Evolutionary conservation across 53 echinoderm and acorn worm genomes (phyloP), one percentile per base, ranked within the genome.

Genomic region (Mesocentrotus franciscanus): DNA sequence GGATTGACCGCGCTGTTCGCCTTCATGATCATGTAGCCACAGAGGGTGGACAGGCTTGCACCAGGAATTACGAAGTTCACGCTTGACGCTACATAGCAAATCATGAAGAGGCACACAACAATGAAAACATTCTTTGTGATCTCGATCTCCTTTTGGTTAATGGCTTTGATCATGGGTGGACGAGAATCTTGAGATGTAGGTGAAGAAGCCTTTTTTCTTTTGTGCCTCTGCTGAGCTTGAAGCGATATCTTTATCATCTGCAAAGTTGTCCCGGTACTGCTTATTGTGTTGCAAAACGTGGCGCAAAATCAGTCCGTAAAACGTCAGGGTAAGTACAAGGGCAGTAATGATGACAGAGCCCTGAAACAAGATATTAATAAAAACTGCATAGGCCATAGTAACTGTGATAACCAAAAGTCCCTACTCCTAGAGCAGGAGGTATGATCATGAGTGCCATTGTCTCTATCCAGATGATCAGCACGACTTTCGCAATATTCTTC

Each of bases 61-160:
- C 91, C 91, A 20, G 91, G 91, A 11, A 91, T 61, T 1, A 66
- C 22, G 24, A 91, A 91, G 34, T 62, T 62, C 18, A 91, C 66
- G 20, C 62, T 36, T 8, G 39, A 34, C 26, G 33, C 61, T 26
- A 26, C 16, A 10, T 39, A 91, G 20, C 61, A 62, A 18, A 91
- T 1, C 13, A 66, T 66, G 29, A 62, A 91, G 18, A 91, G 1
- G 18, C 91, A 91, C 39, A 91, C 91, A 36, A 91, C 91, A 39
- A 32, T 35, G 66, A 91, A 91, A 10, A 91, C 33, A 66, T 91
- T 91, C 39, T 91, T 91, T 22, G 91, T 91, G 91, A 91, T 91
- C 91, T 91, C 91, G 14, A 91, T 35, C 11, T 91, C 91, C 66
- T 87, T 87, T 29, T 87, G 87, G n/a, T 87, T 87, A 59, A 87